Evolutionary conservation across 2,888 invertebrate species (phyloP).

Genomic region (Harpagoxenus sublaevis): DNA sequence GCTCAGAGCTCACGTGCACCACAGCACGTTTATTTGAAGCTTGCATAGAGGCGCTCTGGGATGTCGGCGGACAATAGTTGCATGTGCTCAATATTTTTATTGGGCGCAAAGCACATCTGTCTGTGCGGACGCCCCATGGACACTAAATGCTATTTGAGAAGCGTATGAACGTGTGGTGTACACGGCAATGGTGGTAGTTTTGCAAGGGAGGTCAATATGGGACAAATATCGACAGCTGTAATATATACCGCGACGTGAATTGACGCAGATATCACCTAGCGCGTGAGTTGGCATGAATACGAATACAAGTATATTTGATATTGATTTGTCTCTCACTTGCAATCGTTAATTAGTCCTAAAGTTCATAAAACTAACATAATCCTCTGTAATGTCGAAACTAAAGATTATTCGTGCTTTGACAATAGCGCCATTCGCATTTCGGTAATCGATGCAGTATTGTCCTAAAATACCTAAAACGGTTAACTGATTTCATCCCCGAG

Average conservation of each 20-base stretch:
- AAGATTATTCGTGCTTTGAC: background rate
- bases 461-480: constrained; percentile 2
- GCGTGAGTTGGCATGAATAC: constrained; percentile 3
- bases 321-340: constrained; percentile 26
- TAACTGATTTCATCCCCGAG: background rate
- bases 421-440: background rate
- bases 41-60: constrained; percentile 43
- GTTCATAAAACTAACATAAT: constrained; percentile 19
- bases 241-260: background rate
- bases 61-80: constrained; percentile 51
- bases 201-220: constrained; percentile 56
- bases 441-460: background rate
- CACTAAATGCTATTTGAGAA: constrained; percentile 68
- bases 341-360: constrained; percentile 62
- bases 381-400: background rate
- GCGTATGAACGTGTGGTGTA: constrained; percentile 36
- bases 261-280: constrained; percentile 60
- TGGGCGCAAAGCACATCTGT: constrained; percentile 37
- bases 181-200: constrained; percentile 64
- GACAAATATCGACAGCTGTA: constrained; percentile 56
- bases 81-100: constrained; percentile 64
- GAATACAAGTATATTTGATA: constrained; percentile 42
- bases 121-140: constrained; percentile 20
- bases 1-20: background rate
- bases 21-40: constrained; percentile 41